Conservation (phyloP, 2,797 vertebrate species). For the Hydrolagus colliei region DNA sequence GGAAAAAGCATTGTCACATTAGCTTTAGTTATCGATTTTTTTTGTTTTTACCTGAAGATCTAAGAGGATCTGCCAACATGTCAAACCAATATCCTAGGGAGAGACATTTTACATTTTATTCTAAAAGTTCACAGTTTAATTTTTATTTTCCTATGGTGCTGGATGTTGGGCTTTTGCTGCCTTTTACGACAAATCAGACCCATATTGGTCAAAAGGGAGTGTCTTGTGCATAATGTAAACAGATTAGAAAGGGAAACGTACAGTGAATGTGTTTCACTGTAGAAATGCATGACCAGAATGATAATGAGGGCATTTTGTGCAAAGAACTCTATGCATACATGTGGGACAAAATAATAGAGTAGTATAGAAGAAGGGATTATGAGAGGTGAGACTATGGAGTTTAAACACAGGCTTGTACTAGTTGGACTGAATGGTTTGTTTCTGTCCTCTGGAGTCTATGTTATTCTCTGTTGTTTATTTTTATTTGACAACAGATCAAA, state of each 20-base stretch:
- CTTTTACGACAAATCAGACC: neutral
- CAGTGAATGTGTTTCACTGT: neutral
- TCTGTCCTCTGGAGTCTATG: no score
- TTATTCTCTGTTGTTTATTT: no score
- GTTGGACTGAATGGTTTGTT: no score
- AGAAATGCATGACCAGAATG: neutral
- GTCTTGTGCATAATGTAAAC: neutral
- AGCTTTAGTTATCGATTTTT: neutral
- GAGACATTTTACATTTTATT: neutral
- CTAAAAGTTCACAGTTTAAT: neutral
- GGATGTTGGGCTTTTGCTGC: neutral
- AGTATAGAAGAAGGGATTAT: no score
- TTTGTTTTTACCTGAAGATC: neutral
- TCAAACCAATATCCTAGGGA: neutral
- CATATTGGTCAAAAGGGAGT: neutral
- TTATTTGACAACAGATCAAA: no score
- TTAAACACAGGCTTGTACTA: no score
- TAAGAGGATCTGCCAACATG: no score
- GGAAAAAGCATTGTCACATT: neutral
- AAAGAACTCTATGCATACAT: neutral
- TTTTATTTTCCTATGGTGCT: neutral
- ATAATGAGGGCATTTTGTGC: no score
- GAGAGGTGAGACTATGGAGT: no score
- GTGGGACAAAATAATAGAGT: no score
- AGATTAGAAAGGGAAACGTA: neutral